Evolutionary conservation across 2,113 vertebrate species (phyloP), one percentile per base, ranked within the genome.

Genomic region (Pachypanchax playfairii): DNA sequence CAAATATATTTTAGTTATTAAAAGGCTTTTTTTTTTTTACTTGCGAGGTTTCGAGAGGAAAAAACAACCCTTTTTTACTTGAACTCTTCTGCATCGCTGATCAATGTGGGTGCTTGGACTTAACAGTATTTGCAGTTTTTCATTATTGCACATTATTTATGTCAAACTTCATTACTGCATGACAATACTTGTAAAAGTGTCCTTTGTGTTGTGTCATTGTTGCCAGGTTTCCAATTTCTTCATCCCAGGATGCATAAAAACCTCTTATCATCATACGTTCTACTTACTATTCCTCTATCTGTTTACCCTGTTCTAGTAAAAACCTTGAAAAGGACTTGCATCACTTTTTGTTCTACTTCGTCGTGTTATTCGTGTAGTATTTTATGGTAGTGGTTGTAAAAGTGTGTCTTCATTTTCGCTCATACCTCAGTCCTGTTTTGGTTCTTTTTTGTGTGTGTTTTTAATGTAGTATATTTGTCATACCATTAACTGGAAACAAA

Each of bases 81-180:
- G 14, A 21, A 47, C 57, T 35, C 31, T 47, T 2, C 50, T 44
- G 29, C 54, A 24, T 15, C 22, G 28, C 21, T 18, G 12, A 17
- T 57, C 18, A 36, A 46, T 15, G 26, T 42, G 4, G 33, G 15
- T 58, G 29, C 33, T 64, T 43, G 51, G 50, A 47, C 6, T 67
- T 14, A 42, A 33, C 41, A 39, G 26, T 28, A 29, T 29, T 42
- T 61, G 51, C 28, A 46, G 41, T 46, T 53, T 24, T 53, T 63
- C 36, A 25, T 61, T n/a, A 51, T n/a, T 29, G 65, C 49, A 38
- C 48, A 18, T 22, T 47, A 28, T 44, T 62, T 48, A 60, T 39
- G 50, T 25, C 35, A 21, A 31, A 65, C 35, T 60, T 38, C 69
- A 18, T 67, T 65, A 64, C 53, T 85, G 85, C 87, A 86, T 83